Conservation (phyloP, 2,888 invertebrate species). For the Drosophila percnosoma region DNA sequence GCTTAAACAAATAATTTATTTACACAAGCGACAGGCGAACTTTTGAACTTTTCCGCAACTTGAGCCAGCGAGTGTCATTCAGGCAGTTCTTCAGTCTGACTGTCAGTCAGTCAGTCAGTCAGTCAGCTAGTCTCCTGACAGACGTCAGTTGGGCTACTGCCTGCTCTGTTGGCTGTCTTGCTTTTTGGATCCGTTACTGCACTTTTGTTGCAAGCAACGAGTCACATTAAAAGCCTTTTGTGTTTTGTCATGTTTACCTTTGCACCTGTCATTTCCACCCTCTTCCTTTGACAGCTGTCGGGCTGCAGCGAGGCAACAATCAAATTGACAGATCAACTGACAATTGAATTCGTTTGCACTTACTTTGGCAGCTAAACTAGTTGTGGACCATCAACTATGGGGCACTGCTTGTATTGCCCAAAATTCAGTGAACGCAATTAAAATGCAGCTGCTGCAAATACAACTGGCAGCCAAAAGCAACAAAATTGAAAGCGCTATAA, state of each 20-base stretch:
- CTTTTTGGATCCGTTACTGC: constrained; percentile 39
- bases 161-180: constrained; percentile 37
- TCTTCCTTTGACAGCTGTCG: constrained; percentile 68
- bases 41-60: constrained; percentile 75
- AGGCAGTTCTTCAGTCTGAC: constrained; percentile 32
- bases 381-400: constrained; percentile 21
- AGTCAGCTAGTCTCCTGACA: constrained; percentile 8
- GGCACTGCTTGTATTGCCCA: constrained; percentile 20
- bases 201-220: constrained; percentile 73
- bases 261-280: constrained; percentile 36
- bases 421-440: constrained; percentile 59
- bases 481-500: constrained; percentile 32
- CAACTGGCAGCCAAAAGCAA: constrained; percentile 42
- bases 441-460: constrained; percentile 69
- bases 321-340: constrained; percentile 80
- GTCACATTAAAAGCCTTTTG: constrained; percentile 78
- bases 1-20: constrained; percentile 78
- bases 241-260: constrained; percentile 64
- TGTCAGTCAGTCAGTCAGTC: constrained; percentile 16
- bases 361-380: constrained; percentile 34
- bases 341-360: constrained; percentile 73
- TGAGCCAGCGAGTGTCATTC: constrained; percentile 27
- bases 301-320: constrained; percentile 68
- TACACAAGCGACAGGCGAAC: constrained; percentile 78
- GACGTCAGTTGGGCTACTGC: constrained; percentile 48